These are phyloP conservation scores for Percopsis transmontana DNA, from an alignment of 2,113 vertebrate genomes.

Conservation along the genomic window DNA sequence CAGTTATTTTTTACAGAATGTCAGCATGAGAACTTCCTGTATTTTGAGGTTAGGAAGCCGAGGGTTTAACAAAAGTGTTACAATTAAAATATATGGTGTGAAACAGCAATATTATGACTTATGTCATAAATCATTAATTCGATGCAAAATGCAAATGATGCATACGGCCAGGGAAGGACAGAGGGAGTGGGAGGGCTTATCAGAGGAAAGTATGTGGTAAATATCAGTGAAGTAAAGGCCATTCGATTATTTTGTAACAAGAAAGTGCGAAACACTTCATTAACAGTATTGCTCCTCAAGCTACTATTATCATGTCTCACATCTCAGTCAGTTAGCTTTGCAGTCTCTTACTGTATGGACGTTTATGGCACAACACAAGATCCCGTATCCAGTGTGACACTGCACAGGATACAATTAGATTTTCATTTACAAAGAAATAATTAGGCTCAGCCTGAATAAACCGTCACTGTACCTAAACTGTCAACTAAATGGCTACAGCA, in stretches of 20 bases:
- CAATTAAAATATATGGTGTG: too few relatives aligned
- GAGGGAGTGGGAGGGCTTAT: too few relatives aligned
- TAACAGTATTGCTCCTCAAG: neutral
- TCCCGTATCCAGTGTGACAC: neutral
- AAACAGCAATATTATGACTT: too few relatives aligned
- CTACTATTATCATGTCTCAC: neutral
- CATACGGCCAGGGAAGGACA: too few relatives aligned
- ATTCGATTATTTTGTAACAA: neutral
- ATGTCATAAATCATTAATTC: too few relatives aligned
- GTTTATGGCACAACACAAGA: constrained; percentile 15
- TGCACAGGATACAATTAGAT: constrained; percentile 13
- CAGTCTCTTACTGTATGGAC: constrained; percentile 9
- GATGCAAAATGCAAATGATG: too few relatives aligned
- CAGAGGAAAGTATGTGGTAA: too few relatives aligned
- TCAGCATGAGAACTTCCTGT: too few relatives aligned
- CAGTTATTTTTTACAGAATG: too few relatives aligned
- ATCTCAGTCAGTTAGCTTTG: constrained; percentile 14
- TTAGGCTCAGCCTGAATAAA: constrained; percentile 44
- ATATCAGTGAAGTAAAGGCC: too few relatives aligned
- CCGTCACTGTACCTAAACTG: constrained; percentile 33
- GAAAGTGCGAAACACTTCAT: neutral
- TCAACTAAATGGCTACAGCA: constrained; percentile 36
- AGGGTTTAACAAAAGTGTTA: too few relatives aligned
- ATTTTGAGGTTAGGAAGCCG: too few relatives aligned
- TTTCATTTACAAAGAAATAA: constrained; percentile 40